Evolutionary conservation across 2,888 invertebrate genomes (phyloP).

Genomic region (Acleris literana): DNA sequence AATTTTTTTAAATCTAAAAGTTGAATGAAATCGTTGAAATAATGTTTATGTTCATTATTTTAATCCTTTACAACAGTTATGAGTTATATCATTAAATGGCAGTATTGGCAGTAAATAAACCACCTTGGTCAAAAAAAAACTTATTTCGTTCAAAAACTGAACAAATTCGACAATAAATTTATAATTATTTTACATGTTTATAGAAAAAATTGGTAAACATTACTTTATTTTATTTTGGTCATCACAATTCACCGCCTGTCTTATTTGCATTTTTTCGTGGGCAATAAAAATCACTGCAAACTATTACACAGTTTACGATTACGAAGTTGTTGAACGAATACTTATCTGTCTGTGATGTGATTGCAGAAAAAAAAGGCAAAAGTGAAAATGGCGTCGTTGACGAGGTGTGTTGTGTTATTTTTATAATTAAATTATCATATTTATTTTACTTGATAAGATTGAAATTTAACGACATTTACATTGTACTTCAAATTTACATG

Average conservation of each 20-base stretch:
- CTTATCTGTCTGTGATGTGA: background rate
- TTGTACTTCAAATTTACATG: too few species aligned
- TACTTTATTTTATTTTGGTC: too few species aligned
- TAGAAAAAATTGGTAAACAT: too few species aligned
- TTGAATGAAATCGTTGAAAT: background rate
- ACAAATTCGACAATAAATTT: too few species aligned
- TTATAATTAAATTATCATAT: background rate
- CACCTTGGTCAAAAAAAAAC: too few species aligned
- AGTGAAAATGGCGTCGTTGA: conserved; percentile 75
- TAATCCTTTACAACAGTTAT: too few species aligned
- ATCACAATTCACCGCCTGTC: too few species aligned
- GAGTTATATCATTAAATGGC: background rate
- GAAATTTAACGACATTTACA: too few species aligned
- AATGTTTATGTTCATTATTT: background rate
- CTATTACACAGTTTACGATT: background rate
- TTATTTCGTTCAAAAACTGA: too few species aligned
- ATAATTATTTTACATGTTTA: too few species aligned
- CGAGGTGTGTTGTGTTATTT: conserved; percentile 61
- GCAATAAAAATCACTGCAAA: too few species aligned
- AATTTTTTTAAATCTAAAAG: background rate
- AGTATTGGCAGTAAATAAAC: background rate
- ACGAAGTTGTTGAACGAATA: background rate
- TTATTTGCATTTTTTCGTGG: too few species aligned
- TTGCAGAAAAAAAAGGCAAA: conserved; percentile 7
- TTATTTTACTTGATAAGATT: background rate